These are phyloP conservation scores for Sitta carolinensis DNA, from an alignment of 2,797 vertebrate genomes.

Conservation along the genomic window DNA sequence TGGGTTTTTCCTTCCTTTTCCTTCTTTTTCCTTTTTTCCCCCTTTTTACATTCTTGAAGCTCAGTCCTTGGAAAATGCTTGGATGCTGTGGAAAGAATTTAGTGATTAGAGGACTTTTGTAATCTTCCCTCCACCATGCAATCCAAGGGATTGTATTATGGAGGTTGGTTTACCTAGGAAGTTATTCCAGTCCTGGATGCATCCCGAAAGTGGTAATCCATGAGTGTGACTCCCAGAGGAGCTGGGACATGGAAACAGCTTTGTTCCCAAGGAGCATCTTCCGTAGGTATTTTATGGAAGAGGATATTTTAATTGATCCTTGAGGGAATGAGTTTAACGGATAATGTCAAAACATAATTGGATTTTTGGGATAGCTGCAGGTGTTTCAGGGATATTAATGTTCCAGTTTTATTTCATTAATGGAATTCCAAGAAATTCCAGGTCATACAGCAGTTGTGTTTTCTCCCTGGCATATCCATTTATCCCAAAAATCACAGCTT, in stretches of 20 bases:
- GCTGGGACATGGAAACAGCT: neutral
- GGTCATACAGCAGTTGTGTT: neutral
- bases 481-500: neutral
- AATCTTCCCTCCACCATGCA: neutral
- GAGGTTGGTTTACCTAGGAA: neutral
- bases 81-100: neutral
- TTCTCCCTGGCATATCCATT: neutral
- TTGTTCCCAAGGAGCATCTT: neutral
- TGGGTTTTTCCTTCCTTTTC: neutral
- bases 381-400: neutral
- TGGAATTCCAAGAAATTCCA: neutral
- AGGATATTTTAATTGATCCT: neutral
- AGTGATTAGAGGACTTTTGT: neutral
- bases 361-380: neutral
- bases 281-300: neutral
- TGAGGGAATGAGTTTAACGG: neutral
- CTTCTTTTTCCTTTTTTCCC: rapidly evolving
- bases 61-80: neutral
- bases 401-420: neutral
- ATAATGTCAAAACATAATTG: neutral
- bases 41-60: neutral
- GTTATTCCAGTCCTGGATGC: neutral
- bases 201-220: neutral
- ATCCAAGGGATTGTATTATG: neutral
- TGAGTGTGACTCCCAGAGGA: neutral